Base-by-base conservation (phyloP, 1,140 invertebrate genomes). In the Luehdorfia chinensis region DNA sequence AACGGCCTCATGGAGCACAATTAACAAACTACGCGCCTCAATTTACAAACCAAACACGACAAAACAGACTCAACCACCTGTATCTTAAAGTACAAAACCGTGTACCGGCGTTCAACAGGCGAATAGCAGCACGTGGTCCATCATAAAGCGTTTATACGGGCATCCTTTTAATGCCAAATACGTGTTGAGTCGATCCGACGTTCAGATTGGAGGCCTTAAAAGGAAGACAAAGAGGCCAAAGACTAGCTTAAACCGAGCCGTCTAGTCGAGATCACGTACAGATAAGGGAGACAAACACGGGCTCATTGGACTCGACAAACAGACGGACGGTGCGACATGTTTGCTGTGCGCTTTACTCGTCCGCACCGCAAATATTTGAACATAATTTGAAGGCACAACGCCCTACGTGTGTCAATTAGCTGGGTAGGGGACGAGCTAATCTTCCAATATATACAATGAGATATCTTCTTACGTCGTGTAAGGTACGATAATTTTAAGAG, bases 371-470 rank as follows among this genome's bases (percentile, higher is more conserved):
- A 80, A 80, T 79, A 77, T 80, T 84, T 75, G 66, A 71, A 53
- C 55, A 71, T 69, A 75, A 80, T 80, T 84, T 75, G 75, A 75
- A 66, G 71, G 74, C 53, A 74, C 68, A 64, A 68, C 78, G 72
- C 65, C 50, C 39, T n/a, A 33, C 55, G 50, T 50, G 45, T 46
- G 52, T 59, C 62, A 75, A 71, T 71, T 68, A 66, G 61, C 57
- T 50, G 37, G 28, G 32, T 1, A 23, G 19, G 32, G 31, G 36
- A n/a, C n/a, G n/a, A n/a, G n/a, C n/a, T 41, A 33, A 33, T 33
- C 31, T n/a, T 33, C 18, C 31, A 8, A 33, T 33, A 15, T 33
- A 4, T 33, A n/a, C n/a, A n/a, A n/a, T n/a, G n/a, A n/a, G n/a
- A n/a, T n/a, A n/a, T n/a, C n/a, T n/a, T n/a, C n/a, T n/a, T n/a